Percentiles rank a stretch among this genome's conserved stretches.
Conservation (phyloP, 2,797 vertebrate species). For the Crocidura indochinensis region DNA sequence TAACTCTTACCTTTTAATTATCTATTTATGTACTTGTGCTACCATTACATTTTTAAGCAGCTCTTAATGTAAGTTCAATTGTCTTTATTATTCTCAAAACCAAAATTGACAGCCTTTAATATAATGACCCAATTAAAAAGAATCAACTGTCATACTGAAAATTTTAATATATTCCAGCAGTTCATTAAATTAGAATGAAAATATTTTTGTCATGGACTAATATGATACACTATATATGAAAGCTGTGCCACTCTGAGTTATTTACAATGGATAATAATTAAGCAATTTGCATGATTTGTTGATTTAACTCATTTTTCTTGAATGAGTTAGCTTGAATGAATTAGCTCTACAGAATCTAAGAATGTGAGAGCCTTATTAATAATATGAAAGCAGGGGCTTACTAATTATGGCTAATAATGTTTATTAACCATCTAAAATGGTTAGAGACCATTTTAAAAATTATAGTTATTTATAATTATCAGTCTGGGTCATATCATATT, state of each 20-base stretch:
- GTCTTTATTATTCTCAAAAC: slow-evolving; percentile 22
- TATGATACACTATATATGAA: slow-evolving; percentile 27
- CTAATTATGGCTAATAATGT: too few species aligned
- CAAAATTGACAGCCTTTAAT: slow-evolving; percentile 24
- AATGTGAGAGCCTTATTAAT: not conserved
- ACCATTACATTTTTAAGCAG: not conserved
- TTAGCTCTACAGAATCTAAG: not conserved
- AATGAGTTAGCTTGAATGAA: not conserved
- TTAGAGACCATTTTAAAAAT: too few species aligned
- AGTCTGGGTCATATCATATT: too few species aligned
- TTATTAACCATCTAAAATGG: too few species aligned
- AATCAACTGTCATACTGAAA: slow-evolving; percentile 13
- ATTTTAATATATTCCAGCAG: slow-evolving; percentile 43
- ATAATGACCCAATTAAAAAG: slow-evolving; percentile 26
- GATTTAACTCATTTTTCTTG: slow-evolving; percentile 13
- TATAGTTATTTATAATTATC: too few species aligned
- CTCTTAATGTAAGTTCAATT: not conserved
- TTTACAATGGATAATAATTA: slow-evolving; percentile 65
- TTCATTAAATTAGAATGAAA: slow-evolving; percentile 69
- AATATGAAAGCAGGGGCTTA: not conserved
- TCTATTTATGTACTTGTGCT: not conserved
- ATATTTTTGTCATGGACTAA: slow-evolving; percentile 52
- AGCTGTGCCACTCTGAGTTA: slow-evolving; percentile 26
- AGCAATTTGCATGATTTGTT: slow-evolving; percentile 65
- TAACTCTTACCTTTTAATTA: not conserved